Percentiles rank a stretch among this genome's conserved stretches.
Conservation (phyloP, 2,113 vertebrate species). For the Scalopus aquaticus region DNA sequence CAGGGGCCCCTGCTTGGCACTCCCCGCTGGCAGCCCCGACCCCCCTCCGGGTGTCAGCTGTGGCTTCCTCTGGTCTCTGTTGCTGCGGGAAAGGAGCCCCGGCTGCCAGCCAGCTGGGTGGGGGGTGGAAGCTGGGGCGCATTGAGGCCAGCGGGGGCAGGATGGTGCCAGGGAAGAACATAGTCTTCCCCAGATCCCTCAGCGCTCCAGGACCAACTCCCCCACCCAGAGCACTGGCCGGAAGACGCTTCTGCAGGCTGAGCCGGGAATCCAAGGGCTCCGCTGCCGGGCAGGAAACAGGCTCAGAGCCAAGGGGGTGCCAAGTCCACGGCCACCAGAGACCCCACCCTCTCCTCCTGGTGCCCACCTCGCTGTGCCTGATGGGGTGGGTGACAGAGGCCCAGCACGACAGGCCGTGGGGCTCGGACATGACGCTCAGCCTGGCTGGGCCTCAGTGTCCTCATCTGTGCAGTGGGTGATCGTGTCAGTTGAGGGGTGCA, state of each 20-base stretch:
- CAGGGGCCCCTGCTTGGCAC: neutral
- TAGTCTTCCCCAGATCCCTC: neutral
- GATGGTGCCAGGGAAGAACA: neutral
- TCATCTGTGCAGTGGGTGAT: neutral
- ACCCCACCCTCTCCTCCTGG: no score
- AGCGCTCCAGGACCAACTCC: neutral
- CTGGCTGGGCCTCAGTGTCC: neutral
- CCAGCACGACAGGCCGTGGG: slow-evolving; percentile 13
- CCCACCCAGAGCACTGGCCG: neutral
- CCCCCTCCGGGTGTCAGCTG: rapidly evolving
- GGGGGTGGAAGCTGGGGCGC: neutral
- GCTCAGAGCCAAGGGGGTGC: neutral
- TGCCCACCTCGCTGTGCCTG: neutral
- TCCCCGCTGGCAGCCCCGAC: neutral
- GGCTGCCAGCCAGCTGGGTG: rapidly evolving
- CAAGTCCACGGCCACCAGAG: rapidly evolving
- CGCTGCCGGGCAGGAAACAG: neutral
- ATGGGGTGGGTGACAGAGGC: no score
- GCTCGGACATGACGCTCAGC: neutral
- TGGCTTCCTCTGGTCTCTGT: neutral
- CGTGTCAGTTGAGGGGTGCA: no score
- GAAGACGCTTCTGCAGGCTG: neutral
- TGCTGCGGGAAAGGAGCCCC: neutral
- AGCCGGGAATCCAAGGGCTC: neutral
- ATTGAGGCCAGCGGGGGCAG: neutral